Percentiles rank a stretch among this genome's conserved stretches.
Evolutionary conservation across 1,140 invertebrate species (phyloP).

Genomic region (Colletes latitarsis): DNA sequence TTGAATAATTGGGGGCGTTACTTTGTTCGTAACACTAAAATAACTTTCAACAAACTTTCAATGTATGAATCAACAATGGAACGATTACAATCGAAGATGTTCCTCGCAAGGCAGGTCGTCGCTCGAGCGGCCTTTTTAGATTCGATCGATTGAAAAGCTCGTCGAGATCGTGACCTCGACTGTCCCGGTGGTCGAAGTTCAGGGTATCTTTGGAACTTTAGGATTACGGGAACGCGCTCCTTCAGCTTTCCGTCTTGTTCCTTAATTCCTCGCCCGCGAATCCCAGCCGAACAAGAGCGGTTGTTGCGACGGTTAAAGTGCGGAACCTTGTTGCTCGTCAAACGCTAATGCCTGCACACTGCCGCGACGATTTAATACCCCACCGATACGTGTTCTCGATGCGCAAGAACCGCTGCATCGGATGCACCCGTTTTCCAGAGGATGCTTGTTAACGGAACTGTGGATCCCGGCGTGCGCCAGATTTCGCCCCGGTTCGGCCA

Average conservation of each 20-base stretch:
- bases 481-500: not conserved
- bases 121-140: no score
- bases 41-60: no score
- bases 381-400: constrained; percentile 26
- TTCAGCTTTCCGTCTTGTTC: not conserved
- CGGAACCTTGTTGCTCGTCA: constrained; percentile 52
- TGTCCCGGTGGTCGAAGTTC: not conserved
- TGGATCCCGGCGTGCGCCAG: no score
- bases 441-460: not conserved
- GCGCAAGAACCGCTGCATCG: constrained; percentile 28
- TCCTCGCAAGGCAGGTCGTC: no score
- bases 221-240: not conserved
- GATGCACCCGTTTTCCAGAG: constrained; percentile 11
- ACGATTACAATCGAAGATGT: no score
- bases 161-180: not conserved
- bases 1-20: no score
- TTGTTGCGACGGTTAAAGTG: constrained; percentile 40
- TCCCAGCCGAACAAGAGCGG: constrained; percentile 11
- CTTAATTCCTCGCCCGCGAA: constrained; percentile 16
- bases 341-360: constrained; percentile 37
- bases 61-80: no score
- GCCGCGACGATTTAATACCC: constrained; percentile 45
- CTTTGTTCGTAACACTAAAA: no score
- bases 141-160: no score
- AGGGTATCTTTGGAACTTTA: not conserved